Conservation (phyloP, 2,888 invertebrate species). For the Acleris emargana region DNA sequence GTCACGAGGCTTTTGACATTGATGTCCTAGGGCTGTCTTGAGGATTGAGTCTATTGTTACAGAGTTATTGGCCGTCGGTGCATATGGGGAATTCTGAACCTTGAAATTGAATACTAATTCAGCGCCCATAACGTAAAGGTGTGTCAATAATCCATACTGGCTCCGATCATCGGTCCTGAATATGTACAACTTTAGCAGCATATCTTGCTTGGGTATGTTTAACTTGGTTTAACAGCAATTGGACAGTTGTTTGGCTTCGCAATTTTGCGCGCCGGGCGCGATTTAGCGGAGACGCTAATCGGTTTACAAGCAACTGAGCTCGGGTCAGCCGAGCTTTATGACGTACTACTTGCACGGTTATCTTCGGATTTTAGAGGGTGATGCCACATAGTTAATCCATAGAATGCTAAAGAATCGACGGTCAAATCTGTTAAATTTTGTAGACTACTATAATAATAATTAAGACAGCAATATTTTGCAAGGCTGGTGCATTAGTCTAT, state of each 20-base stretch:
- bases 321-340: background rate
- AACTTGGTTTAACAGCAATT: conserved; percentile 15
- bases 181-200: background rate
- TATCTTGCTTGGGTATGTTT: conserved; percentile 10
- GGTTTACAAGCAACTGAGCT: conserved; percentile 17
- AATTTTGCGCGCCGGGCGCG: conserved; percentile 16
- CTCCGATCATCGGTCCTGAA: too few relatives aligned
- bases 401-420: too few relatives aligned
- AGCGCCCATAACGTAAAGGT: too few relatives aligned
- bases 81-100: too few relatives aligned
- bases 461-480: too few relatives aligned
- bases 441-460: too few relatives aligned
- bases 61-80: background rate
- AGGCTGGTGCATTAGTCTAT: too few relatives aligned
- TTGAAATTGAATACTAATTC: too few relatives aligned
- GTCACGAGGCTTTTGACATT: background rate
- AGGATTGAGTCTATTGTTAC: too few relatives aligned
- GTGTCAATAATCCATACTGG: too few relatives aligned
- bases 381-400: background rate
- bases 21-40: too few relatives aligned
- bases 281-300: conserved; percentile 26
- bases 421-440: too few relatives aligned
- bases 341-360: background rate
- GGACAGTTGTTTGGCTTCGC: conserved; percentile 23
- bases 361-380: background rate